Base-by-base conservation (phyloP, 2,113 vertebrate species). In the Ploceus nigricollis region DNA sequence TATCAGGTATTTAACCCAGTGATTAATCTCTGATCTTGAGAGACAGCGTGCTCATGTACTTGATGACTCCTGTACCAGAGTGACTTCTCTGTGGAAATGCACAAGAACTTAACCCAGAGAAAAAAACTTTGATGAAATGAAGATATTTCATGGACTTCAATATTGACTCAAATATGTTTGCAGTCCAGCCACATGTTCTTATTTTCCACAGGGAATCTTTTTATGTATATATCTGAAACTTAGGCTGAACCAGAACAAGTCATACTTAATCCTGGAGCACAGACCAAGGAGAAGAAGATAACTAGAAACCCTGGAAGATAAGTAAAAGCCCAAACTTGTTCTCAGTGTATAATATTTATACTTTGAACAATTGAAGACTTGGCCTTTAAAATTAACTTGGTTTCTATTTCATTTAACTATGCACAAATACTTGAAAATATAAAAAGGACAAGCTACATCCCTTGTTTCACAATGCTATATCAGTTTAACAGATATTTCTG, bases 1-100 rank as follows among this genome's bases (percentile, higher is more conserved):
- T 1, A 16, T 11, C 27, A 84, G n/a, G 4, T 60, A 13, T 68
- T 72, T 40, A 47, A 39, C 22, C 7, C 30, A 56, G 3, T 28
- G 39, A 61, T 45, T 82, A 48, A 53, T 35, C 40, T 45, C 25
- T 30, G 28, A 65, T 51, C 37, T 65, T 1, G 4, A 58, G 31
- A 72, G 20, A 53, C 8, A 68, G 6, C 0, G 0, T 28, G n/a
- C 33, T 64, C 27, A 4, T 15, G 7, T 13, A 65, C 6, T 25
- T 40, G 40, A 40, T 63, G 61, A 21, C 23, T 82, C 11, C 33
- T 54, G 13, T 58, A 48, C 5, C 20, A 82, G 47, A 60, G 63
- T 8, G 9, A 24, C 23, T 73, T 81, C 54, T 90, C 28, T 31
- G 10, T 35, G 40, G 31, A 84, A 33, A 18, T 2, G 4, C 7